Evolutionary conservation across 2,888 invertebrate species (phyloP).

Genomic region (Drosophila picticornis): DNA sequence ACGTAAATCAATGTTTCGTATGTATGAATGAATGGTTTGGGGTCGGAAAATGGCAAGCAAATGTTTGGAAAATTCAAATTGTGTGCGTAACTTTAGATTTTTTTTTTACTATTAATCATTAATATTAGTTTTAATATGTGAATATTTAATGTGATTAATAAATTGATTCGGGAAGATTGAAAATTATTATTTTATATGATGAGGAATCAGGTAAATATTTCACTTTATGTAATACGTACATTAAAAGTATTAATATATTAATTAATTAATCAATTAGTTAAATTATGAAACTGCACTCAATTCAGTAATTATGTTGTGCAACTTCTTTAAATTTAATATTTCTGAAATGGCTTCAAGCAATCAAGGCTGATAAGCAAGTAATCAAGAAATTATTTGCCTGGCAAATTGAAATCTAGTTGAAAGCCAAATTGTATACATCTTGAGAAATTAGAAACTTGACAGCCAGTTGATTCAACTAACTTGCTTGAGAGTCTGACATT

Average conservation of each 20-base stretch:
- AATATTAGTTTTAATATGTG: neutral
- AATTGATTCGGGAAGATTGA: neutral
- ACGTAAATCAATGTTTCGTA: conserved; percentile 31
- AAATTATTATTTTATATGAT: neutral
- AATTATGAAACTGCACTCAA: neutral
- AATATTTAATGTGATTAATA: neutral
- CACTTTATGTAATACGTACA: neutral
- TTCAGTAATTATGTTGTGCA: neutral
- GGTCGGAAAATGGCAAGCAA: conserved; percentile 14
- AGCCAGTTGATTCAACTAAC: conserved; percentile 66
- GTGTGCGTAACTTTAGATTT: neutral
- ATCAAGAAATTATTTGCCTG: conserved; percentile 22
- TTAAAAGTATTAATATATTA: neutral
- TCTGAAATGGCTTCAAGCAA: neutral
- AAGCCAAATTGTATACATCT: conserved; percentile 10
- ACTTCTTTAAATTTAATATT: neutral
- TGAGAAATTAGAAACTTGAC: conserved; percentile 6
- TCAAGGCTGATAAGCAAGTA: conserved; percentile 7
- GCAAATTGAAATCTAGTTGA: conserved; percentile 19
- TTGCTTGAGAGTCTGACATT: conserved; percentile 45
- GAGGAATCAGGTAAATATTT: neutral
- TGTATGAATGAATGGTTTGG: conserved; percentile 21
- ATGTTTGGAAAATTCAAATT: conserved; percentile 5
- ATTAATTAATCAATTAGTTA: neutral
- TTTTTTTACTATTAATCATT: neutral